Evolutionary conservation across 2,113 vertebrate genomes (phyloP), one percentile per base, ranked within the genome.

Genomic region (Accipiter cooperii): DNA sequence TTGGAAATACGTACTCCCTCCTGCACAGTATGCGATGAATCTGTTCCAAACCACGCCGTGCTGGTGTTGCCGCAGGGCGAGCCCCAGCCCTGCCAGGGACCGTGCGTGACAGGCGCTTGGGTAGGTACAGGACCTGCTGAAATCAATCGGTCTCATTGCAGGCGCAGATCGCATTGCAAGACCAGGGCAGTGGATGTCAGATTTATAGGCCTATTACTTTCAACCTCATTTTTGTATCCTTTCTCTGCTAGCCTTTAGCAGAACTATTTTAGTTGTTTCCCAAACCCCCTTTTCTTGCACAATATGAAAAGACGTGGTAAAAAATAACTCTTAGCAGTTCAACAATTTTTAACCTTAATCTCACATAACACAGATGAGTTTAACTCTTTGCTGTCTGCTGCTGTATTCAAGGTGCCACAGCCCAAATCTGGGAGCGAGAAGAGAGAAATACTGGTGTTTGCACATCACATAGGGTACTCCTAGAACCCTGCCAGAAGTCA

Each of bases 201-300:
- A 96, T 97, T 97, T 97, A 96, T 95, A 55, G 91, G 52, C 55
- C 96, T 84, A 96, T 97, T 96, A 86, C 71, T 90, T 86, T 47
- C 82, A 68, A 75, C 55, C 87, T 95, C 84, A 78, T 95, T 91
- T 94, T 80, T 83, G 78, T 81, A n/a, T 77, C 60, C 44, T 90
- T 83, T 85, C 58, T 70, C 60, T 74, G 42, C 70, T 90, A 80
- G 81, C 60, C 80, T 84, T 77, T 82, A 91, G 87, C 68, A 80
- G 46, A 92, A 77, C 49, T 89, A 60, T 82, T 93, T 75, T 9
- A 82, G 71, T 76, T 74, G 46, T 88, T 90, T 93, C 26, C 65
- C 77, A 73, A 69, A 11, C 54, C 17, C 17, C 10, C 28, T 70
- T 80, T 83, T 88, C 82, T 84, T 84, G 54, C 47, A 64, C 55